phyloP scores from a whole-genome alignment of 2,113 vertebrate species.

The Actenoides lindsayi region DNA sequence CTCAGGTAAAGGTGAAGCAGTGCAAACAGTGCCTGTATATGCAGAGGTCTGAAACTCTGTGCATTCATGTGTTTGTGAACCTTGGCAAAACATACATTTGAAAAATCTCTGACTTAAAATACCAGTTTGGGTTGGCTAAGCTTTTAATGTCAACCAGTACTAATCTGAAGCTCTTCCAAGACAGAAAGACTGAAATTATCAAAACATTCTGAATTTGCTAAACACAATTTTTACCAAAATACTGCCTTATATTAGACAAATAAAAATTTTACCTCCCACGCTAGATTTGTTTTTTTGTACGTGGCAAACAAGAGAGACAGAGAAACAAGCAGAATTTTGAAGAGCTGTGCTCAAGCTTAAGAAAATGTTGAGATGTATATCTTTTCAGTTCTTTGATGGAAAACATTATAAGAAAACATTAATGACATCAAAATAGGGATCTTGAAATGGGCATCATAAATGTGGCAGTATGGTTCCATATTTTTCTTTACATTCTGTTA shows the following conservation, averaged over 20 bases:
- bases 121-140: not conserved
- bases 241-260: not conserved
- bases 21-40: not conserved
- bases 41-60: not conserved
- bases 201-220: not conserved
- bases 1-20: not conserved
- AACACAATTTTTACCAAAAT: not conserved
- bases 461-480: rapidly evolving
- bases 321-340: not conserved
- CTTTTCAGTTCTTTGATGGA: not conserved
- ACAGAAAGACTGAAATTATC: not conserved
- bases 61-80: not conserved
- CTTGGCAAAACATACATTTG: not conserved
- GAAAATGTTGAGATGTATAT: not conserved
- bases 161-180: not conserved
- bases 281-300: too few species aligned
- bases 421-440: not conserved
- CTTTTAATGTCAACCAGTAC: not conserved
- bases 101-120: not conserved
- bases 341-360: not conserved
- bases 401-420: not conserved
- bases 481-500: not conserved
- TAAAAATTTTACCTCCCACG: not conserved
- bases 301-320: not conserved
- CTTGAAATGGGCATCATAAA: not conserved